phyloP scores from a whole-genome alignment of 2,797 vertebrate genomes.

The Platyrinchus mystaceus region DNA sequence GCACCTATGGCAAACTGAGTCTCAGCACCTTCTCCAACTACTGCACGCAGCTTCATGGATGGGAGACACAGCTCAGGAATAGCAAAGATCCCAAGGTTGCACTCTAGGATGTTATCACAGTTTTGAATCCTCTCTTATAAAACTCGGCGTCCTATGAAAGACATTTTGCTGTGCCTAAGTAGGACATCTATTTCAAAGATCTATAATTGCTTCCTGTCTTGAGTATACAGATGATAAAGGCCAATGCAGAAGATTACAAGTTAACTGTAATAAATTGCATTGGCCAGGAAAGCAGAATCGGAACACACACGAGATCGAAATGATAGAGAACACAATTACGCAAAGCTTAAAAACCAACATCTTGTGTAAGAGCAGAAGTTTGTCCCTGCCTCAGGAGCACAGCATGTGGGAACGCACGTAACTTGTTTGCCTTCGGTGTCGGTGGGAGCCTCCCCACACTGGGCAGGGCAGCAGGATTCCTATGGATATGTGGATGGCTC shows the following conservation, averaged over 20 bases:
- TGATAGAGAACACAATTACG: background rate
- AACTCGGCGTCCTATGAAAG: background rate
- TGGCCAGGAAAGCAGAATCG: background rate
- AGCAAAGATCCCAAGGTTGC: background rate
- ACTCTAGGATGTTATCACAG: background rate
- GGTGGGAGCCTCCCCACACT: background rate
- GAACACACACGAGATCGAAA: background rate
- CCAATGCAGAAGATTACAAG: background rate
- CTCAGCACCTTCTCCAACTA: background rate
- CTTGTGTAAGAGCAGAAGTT: background rate
- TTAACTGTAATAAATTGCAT: background rate
- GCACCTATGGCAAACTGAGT: background rate
- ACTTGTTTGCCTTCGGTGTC: background rate
- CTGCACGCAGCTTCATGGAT: accelerated
- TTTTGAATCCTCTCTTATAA: background rate
- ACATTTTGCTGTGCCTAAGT: background rate
- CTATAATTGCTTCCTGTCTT: background rate
- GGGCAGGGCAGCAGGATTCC: background rate
- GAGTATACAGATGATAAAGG: background rate
- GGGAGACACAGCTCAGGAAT: background rate
- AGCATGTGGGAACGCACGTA: background rate
- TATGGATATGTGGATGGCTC: accelerated
- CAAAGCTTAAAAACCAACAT: background rate
- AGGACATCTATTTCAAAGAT: constrained; percentile 1
- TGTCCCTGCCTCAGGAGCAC: background rate